phyloP scores from a whole-genome alignment of 2,888 invertebrate species.

The Tinea pellionella region DNA sequence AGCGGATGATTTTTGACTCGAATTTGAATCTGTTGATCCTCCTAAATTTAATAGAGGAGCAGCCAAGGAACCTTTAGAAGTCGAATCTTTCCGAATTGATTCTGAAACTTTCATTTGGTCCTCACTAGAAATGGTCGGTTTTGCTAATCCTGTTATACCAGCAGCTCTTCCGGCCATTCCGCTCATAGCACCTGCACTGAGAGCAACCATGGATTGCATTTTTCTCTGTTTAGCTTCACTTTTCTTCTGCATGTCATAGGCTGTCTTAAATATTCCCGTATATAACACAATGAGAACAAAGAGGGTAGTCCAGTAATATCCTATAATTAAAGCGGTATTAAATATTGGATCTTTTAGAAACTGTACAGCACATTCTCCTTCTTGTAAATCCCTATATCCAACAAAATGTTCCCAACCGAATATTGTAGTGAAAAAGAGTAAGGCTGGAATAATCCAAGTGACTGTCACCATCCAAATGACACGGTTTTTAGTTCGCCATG shows the following conservation, averaged over 20 bases:
- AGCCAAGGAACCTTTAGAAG: constrained; percentile 48
- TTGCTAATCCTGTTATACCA: constrained; percentile 86
- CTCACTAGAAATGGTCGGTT: constrained; percentile 77
- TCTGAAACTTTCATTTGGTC: constrained; percentile 74
- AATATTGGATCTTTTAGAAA: constrained; percentile 97
- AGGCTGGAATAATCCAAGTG: constrained; percentile 96
- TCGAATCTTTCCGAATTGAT: constrained; percentile 44
- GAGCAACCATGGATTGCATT: constrained; percentile 94
- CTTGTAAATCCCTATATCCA: constrained; percentile 87
- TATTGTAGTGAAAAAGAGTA: constrained; percentile 97
- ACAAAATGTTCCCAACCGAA: constrained; percentile 99
- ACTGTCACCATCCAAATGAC: constrained; percentile 96
- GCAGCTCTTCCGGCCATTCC: constrained; percentile 91
- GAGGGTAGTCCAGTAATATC: constrained; percentile 97
- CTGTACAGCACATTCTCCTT: constrained; percentile 94
- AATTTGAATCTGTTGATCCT: constrained; percentile 69
- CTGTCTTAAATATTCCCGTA: constrained; percentile 97
- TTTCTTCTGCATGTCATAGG: constrained; percentile 97
- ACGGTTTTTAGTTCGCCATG: constrained; percentile 94
- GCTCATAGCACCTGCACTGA: constrained; percentile 90
- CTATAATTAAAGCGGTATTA: constrained; percentile 95
- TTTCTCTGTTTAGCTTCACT: constrained; percentile 96
- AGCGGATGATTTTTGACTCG: constrained; percentile 71
- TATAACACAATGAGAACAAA: constrained; percentile 95
- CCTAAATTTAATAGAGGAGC: constrained; percentile 51